phyloP scores from a whole-genome alignment of 2,797 vertebrate genomes.

The Pipistrellus pygmaeus region DNA sequence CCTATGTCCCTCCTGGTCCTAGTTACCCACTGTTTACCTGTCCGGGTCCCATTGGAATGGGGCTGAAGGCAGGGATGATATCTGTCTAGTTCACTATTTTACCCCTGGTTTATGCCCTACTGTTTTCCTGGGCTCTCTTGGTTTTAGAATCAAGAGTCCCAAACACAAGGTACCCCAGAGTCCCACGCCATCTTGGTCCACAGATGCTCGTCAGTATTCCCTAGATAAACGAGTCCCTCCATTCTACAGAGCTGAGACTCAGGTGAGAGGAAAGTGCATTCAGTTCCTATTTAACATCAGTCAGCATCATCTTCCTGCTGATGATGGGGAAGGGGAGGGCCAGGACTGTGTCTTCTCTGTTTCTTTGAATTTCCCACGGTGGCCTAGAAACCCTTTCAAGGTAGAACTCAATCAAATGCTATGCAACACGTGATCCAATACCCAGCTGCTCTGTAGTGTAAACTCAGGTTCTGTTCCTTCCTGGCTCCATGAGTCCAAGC shows the following conservation, averaged over 20 bases:
- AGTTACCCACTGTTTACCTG: neutral
- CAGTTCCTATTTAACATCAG: neutral
- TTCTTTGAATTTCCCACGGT: constrained; percentile 5
- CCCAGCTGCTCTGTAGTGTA: neutral
- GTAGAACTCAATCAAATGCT: neutral
- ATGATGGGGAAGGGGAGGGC: neutral
- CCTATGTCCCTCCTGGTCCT: neutral
- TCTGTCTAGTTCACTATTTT: rapidly evolving
- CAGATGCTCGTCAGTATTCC: neutral
- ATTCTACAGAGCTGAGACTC: neutral
- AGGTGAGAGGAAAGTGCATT: neutral
- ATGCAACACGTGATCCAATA: neutral
- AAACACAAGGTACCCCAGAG: neutral
- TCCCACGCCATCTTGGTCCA: neutral
- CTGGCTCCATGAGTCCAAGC: neutral
- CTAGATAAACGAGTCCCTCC: neutral
- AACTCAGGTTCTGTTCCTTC: neutral
- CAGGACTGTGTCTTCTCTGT: neutral
- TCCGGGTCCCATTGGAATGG: neutral
- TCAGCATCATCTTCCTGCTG: neutral
- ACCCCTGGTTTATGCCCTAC: neutral
- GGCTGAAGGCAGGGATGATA: neutral
- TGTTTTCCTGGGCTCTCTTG: neutral
- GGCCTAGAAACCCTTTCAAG: constrained; percentile 1
- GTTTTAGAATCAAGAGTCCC: neutral